phyloP scores from a whole-genome alignment of 2,888 invertebrate genomes.

The Hirtodrosophila duncani region DNA sequence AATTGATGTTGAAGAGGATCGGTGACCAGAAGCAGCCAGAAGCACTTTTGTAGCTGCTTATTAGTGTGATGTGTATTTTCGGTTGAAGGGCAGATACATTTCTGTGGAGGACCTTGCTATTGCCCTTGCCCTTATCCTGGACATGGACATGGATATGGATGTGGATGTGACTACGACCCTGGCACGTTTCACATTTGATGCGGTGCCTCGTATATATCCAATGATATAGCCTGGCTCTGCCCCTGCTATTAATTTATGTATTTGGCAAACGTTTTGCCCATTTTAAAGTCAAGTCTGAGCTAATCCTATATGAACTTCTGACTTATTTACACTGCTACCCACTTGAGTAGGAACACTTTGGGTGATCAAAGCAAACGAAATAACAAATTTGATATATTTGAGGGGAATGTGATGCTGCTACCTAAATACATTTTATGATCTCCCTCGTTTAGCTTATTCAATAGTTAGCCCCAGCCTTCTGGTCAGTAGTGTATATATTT shows the following conservation, averaged over 20 bases:
- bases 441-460: too few relatives aligned
- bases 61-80: slow-evolving; percentile 55
- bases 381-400: too few relatives aligned
- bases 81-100: not conserved
- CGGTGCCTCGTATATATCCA: too few relatives aligned
- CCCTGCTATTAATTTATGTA: slow-evolving; percentile 55
- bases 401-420: too few relatives aligned
- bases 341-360: too few relatives aligned
- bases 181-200: slow-evolving; percentile 68
- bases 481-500: not conserved
- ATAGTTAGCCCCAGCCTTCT: too few relatives aligned
- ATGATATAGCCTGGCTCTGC: slow-evolving; percentile 29
- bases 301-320: not conserved
- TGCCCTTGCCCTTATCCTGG: too few relatives aligned
- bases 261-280: slow-evolving; percentile 6
- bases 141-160: too few relatives aligned
- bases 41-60: slow-evolving; percentile 71
- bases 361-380: too few relatives aligned
- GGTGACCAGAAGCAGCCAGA: slow-evolving; percentile 73
- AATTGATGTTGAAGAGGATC: too few relatives aligned
- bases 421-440: too few relatives aligned
- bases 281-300: too few relatives aligned
- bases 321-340: not conserved
- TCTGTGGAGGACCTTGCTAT: slow-evolving; percentile 5
- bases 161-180: slow-evolving; percentile 22